phyloP scores from a whole-genome alignment of 2,888 invertebrate species.

The Melanostoma mellinum region DNA sequence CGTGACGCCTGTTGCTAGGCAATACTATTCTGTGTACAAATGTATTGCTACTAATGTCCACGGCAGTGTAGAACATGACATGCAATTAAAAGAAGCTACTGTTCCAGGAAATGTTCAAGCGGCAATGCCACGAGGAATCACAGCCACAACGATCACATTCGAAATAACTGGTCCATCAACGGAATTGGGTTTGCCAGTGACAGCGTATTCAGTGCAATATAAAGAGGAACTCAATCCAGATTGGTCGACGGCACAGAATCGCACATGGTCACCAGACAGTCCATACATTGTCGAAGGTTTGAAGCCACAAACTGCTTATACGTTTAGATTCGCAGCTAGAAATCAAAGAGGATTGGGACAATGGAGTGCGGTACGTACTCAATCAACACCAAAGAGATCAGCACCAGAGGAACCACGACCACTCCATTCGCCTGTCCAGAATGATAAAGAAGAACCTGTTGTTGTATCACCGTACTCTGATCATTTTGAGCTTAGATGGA shows the following conservation, averaged over 20 bases:
- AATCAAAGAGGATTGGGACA: constrained; percentile 92
- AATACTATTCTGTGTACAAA: constrained; percentile 89
- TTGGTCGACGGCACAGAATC: constrained; percentile 88
- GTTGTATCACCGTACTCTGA: constrained; percentile 87
- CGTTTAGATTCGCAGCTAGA: constrained; percentile 91
- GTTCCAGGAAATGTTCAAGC: constrained; percentile 87
- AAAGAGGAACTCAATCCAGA: constrained; percentile 86
- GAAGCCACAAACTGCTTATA: constrained; percentile 89
- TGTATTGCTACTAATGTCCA: constrained; percentile 91
- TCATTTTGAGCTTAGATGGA: constrained; percentile 92
- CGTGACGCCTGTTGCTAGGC: constrained; percentile 86
- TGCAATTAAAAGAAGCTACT: constrained; percentile 89
- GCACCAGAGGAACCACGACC: constrained; percentile 89
- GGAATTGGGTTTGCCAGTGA: constrained; percentile 89
- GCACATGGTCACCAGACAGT: constrained; percentile 91
- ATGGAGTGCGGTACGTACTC: constrained; percentile 86
- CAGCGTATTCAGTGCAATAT: constrained; percentile 89
- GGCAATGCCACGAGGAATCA: constrained; percentile 87
- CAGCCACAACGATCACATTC: constrained; percentile 93
- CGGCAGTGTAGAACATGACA: constrained; percentile 87
- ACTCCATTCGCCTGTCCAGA: constrained; percentile 82
- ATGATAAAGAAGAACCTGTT: constrained; percentile 82
- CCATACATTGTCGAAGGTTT: constrained; percentile 91
- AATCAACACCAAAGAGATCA: constrained; percentile 90
- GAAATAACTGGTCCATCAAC: constrained; percentile 89